Percentiles rank a stretch among this genome's conserved stretches.
Conservation (phyloP, 2,797 vertebrate genomes). For the Myotis myotis region DNA sequence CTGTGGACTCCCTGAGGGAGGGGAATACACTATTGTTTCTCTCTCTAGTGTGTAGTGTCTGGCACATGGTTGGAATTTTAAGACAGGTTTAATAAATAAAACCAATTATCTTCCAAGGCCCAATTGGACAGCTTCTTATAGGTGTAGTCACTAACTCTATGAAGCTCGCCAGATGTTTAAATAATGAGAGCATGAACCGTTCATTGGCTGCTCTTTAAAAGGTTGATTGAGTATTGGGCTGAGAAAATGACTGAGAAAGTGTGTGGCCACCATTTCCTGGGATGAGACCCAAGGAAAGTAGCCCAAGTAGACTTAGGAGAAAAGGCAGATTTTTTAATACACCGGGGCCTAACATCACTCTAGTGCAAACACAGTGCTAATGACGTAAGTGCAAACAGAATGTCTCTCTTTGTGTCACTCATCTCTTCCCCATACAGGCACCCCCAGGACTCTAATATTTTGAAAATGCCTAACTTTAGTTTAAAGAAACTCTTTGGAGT, state of each 20-base stretch:
- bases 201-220: neutral
- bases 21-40: neutral
- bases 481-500: conserved; percentile 52
- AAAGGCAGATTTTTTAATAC: neutral
- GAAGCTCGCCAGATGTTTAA: neutral
- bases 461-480: conserved; percentile 54
- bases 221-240: neutral
- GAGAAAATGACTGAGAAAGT: conserved; percentile 5
- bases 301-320: neutral
- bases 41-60: neutral
- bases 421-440: neutral
- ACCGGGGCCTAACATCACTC: neutral
- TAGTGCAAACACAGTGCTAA: neutral
- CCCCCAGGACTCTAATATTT: neutral
- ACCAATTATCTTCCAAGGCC: neutral
- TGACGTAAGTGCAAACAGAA: neutral
- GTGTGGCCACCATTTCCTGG: neutral
- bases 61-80: neutral
- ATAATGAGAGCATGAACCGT: neutral
- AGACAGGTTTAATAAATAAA: neutral
- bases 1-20: neutral
- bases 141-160: neutral
- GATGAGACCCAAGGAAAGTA: neutral
- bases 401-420: neutral
- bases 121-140: neutral